Evolutionary conservation across 37 sponge, comb jelly and placozoan species (phyloP).

Genomic region (Chondrilla cf. caribensis): DNA sequence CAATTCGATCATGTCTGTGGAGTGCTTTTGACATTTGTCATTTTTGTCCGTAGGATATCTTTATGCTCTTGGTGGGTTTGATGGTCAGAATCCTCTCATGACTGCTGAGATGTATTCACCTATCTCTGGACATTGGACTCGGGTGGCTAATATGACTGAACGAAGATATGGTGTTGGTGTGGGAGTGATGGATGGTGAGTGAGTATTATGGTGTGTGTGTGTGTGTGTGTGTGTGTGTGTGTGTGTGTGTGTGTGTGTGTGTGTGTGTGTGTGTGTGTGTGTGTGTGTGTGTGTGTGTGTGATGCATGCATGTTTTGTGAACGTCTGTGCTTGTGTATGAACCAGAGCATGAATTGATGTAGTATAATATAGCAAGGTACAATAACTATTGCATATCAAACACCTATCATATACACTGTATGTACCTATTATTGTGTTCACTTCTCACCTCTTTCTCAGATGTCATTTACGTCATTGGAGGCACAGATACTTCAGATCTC

Average conservation of each 20-base stretch:
- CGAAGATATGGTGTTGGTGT: constrained; percentile 25
- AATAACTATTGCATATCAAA: too few relatives aligned
- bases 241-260: constrained; percentile 10
- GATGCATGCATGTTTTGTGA: neutral
- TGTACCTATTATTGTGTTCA: too few relatives aligned
- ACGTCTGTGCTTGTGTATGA: too few relatives aligned
- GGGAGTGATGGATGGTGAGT: constrained; percentile 24
- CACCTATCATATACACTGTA: too few relatives aligned
- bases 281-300: constrained; percentile 22
- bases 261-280: constrained; percentile 21
- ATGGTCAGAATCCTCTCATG: constrained; percentile 20
- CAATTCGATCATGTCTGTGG: too few relatives aligned
- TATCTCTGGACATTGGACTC: constrained; percentile 2
- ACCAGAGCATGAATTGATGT: too few relatives aligned
- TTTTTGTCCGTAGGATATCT: neutral
- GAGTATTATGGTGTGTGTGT: neutral
- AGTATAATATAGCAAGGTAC: too few relatives aligned
- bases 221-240: constrained; percentile 21
- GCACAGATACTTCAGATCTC: constrained; percentile 44
- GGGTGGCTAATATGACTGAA: constrained; percentile 9
- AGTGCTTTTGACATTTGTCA: too few relatives aligned
- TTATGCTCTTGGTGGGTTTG: constrained; percentile 18
- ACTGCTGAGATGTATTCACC: constrained; percentile 12
- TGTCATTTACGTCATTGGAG: constrained; percentile 61
- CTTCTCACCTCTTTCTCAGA: too few relatives aligned